These are phyloP conservation scores for Saiga tatarica DNA, from an alignment of 2,113 vertebrate species.

Conservation along the genomic window DNA sequence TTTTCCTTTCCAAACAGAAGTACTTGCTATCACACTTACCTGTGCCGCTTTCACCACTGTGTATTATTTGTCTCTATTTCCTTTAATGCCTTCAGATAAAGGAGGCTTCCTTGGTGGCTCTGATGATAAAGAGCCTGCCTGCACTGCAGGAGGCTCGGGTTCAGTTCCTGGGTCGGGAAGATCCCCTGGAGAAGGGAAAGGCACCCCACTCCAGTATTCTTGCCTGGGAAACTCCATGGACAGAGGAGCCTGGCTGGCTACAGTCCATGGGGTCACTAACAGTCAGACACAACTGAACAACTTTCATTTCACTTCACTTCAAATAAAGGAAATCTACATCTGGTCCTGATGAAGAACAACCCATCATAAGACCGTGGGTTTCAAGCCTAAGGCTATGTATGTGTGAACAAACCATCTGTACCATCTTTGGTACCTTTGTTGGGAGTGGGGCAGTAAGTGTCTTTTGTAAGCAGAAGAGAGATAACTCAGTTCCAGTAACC, in stretches of 20 bases:
- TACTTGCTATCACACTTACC: not conserved
- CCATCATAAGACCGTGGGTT: not conserved
- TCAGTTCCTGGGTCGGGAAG: not conserved
- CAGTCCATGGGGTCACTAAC: not conserved
- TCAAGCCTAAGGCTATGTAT: not conserved
- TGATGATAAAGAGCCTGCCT: not conserved
- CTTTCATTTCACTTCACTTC: not conserved
- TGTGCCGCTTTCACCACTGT: not conserved
- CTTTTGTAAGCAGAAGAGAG: not conserved
- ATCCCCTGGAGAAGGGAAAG: not conserved
- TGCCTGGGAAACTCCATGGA: not conserved
- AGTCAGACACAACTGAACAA: not conserved
- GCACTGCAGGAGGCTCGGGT: not conserved
- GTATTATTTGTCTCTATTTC: not conserved
- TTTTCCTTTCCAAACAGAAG: not conserved
- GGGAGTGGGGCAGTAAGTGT: not conserved
- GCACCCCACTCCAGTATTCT: not conserved
- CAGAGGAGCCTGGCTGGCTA: not conserved
- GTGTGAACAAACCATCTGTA: not conserved
- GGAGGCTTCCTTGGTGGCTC: not conserved
- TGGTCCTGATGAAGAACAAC: not conserved
- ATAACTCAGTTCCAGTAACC: not conserved
- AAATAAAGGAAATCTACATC: not conserved
- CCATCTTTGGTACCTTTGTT: not conserved
- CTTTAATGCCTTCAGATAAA: not conserved